These are phyloP conservation scores for Megalopta genalis DNA, from an alignment of 1,140 invertebrate genomes.

Conservation along the genomic window DNA sequence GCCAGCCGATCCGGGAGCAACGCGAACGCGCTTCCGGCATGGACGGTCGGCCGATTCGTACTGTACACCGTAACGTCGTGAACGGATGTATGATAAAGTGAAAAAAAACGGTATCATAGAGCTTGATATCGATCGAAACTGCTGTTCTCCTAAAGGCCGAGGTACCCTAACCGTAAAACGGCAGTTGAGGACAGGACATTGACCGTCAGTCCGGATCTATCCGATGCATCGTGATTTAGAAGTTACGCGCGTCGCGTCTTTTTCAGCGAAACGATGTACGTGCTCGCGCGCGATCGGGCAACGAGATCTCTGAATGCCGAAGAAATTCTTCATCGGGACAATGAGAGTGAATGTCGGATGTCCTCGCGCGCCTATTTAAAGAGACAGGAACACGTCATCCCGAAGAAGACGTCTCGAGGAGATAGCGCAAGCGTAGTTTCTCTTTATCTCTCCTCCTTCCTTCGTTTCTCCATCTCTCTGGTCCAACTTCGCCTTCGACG, in stretches of 20 bases:
- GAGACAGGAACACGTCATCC: constrained; percentile 56
- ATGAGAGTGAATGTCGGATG: constrained; percentile 54
- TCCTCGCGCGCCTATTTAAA: constrained; percentile 48
- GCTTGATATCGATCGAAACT: constrained; percentile 57
- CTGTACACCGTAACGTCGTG: constrained; percentile 41
- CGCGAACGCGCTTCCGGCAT: constrained; percentile 38
- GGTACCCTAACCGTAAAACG: constrained; percentile 43
- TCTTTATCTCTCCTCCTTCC: constrained; percentile 49
- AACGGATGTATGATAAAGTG: constrained; percentile 53
- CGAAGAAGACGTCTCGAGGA: constrained; percentile 62
- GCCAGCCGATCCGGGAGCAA: constrained; percentile 10
- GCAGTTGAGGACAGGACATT: constrained; percentile 38
- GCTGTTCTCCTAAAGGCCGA: constrained; percentile 54
- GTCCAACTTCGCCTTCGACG: constrained; percentile 14
- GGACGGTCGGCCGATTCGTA: constrained; percentile 48
- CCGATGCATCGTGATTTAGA: background rate
- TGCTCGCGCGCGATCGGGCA: no score
- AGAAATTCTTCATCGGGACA: background rate
- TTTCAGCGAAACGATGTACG: background rate
- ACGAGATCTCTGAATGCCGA: background rate
- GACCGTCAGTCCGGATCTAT: constrained; percentile 7
- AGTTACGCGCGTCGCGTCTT: background rate
- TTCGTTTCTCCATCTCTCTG: constrained; percentile 53
- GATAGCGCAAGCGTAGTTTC: constrained; percentile 58
- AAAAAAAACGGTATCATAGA: constrained; percentile 56